Conservation (phyloP, 2,113 vertebrate genomes). For the Chaetodon auriga region DNA sequence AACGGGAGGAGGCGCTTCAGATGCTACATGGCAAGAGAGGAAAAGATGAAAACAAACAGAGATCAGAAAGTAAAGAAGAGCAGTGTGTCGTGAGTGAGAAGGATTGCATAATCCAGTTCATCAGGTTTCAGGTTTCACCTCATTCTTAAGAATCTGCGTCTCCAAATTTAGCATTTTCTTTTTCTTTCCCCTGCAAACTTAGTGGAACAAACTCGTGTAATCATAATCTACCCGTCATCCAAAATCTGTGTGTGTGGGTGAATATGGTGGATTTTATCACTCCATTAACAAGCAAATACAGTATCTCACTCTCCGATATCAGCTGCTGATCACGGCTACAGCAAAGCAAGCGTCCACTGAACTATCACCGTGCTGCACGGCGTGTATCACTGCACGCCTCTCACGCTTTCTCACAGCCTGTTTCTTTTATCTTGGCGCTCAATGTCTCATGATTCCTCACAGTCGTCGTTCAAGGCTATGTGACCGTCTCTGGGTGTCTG, state of each 20-base stretch:
- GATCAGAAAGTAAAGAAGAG: no score
- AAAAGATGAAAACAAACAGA: no score
- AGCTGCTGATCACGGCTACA: neutral
- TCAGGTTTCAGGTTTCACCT: neutral
- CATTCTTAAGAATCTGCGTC: neutral
- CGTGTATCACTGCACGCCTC: neutral
- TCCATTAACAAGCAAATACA: no score
- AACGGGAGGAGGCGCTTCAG: no score
- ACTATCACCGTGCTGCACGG: neutral
- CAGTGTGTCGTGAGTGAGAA: no score
- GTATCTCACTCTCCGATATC: no score
- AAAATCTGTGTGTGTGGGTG: neutral
- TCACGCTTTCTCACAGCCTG: slow-evolving; percentile 30
- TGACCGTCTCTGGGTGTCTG: slow-evolving; percentile 3
- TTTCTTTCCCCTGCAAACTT: neutral
- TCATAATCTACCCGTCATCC: neutral
- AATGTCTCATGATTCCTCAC: slow-evolving; percentile 51
- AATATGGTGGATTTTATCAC: neutral
- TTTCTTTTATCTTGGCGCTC: slow-evolving; percentile 45
- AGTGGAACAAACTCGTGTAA: neutral
- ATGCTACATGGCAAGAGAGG: no score
- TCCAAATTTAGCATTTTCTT: neutral
- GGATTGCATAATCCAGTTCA: neutral
- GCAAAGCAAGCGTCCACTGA: no score
- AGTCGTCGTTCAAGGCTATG: slow-evolving; percentile 54